phyloP scores from a whole-genome alignment of 2,797 vertebrate species.

The Eulemur rubriventer region DNA sequence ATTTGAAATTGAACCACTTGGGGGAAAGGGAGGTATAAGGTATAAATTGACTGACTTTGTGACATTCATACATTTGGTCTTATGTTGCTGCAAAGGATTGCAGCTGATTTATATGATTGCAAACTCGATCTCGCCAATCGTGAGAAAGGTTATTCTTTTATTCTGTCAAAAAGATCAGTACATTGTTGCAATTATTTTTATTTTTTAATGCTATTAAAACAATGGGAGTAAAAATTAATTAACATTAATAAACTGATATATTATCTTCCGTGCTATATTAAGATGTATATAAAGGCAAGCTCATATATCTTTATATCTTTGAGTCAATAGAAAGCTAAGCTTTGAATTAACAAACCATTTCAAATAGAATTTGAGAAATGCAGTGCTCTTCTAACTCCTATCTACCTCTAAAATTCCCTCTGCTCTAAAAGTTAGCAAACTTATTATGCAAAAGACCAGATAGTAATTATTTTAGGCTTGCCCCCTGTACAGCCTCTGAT shows the following conservation, averaged over 20 bases:
- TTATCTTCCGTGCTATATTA: neutral
- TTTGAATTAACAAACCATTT: neutral
- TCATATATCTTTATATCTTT: neutral
- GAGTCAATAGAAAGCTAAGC: slow-evolving; percentile 3
- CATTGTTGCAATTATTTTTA: slow-evolving; percentile 1
- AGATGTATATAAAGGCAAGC: slow-evolving; percentile 19
- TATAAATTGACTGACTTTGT: neutral
- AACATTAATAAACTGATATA: slow-evolving; percentile 15
- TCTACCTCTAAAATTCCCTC: neutral
- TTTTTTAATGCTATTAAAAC: slow-evolving; percentile 51
- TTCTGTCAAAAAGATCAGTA: neutral
- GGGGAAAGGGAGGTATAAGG: neutral
- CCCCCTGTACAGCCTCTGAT: neutral
- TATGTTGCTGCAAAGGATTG: neutral
- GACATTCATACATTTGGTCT: neutral
- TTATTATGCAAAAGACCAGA: neutral
- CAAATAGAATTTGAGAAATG: slow-evolving; percentile 7
- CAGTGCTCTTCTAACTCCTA: neutral
- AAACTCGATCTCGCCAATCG: neutral
- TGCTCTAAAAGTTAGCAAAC: neutral
- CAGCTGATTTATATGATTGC: neutral
- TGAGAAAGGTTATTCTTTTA: neutral
- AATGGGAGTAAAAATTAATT: neutral
- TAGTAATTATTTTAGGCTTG: neutral
- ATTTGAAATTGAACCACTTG: neutral